phyloP scores from a whole-genome alignment of 2,113 vertebrate species.

The Elaphurus davidianus region DNA sequence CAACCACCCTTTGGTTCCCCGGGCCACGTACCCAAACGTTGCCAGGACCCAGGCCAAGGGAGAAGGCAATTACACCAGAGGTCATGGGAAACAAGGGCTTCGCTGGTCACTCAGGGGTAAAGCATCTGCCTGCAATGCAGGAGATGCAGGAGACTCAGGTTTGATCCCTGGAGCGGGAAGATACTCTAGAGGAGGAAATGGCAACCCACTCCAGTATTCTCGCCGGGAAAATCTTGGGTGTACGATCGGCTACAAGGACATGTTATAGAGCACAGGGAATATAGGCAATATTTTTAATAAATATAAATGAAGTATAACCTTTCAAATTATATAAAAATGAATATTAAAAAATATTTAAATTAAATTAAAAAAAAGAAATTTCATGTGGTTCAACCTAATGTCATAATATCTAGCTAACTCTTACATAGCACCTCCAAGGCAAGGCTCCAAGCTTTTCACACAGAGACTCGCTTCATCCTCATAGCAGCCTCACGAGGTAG shows the following conservation, averaged over 20 bases:
- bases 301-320: neutral
- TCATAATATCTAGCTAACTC: neutral
- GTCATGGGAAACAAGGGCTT: neutral
- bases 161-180: neutral
- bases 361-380: neutral
- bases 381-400: neutral
- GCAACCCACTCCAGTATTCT: neutral
- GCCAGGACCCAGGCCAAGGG: neutral
- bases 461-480: neutral
- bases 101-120: neutral
- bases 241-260: neutral
- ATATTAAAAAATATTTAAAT: neutral
- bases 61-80: neutral
- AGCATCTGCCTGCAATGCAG: neutral
- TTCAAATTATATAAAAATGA: neutral
- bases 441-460: neutral
- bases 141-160: neutral
- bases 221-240: neutral
- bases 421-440: neutral
- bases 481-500: rapidly evolving
- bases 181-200: neutral
- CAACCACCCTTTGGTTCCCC: neutral
- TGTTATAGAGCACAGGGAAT: neutral
- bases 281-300: neutral
- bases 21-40: neutral